Evolutionary conservation across 23 tunicate genomes (phyloP).

Genomic region (Halocynthia roretzi): DNA sequence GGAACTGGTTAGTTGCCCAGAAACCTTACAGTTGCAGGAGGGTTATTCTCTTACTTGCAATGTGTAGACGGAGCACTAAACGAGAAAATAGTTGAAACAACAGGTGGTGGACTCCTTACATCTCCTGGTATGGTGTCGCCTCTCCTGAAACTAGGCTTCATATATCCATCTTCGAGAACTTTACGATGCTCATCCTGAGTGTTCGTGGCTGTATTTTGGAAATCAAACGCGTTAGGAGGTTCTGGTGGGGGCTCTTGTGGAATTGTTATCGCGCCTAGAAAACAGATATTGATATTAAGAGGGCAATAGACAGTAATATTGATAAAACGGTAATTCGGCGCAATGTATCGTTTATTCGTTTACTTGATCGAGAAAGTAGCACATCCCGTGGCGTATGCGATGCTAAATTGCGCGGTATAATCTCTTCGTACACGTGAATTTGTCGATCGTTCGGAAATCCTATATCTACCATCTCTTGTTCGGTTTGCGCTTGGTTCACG

Average conservation of each 20-base stretch:
- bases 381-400: neutral
- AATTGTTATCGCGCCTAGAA: neutral
- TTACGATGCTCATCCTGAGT: neutral
- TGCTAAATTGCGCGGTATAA: slow-evolving; percentile 1
- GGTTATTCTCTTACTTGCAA: too few relatives aligned
- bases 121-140: slow-evolving; percentile 22
- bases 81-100: neutral
- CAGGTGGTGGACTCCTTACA: slow-evolving; percentile 24
- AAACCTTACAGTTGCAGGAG: too few relatives aligned
- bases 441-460: neutral
- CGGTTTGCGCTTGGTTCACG: too few relatives aligned
- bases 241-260: slow-evolving; percentile 17
- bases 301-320: neutral
- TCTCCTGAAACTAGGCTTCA: slow-evolving; percentile 8
- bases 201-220: too few relatives aligned
- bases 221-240: neutral
- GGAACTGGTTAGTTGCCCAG: too few relatives aligned
- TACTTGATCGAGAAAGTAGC: neutral
- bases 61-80: neutral
- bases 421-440: slow-evolving; percentile 29
- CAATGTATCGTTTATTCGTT: neutral
- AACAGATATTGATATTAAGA: neutral
- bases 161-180: slow-evolving; percentile 2
- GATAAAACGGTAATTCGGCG: neutral
- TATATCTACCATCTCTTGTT: too few relatives aligned